Conservation (phyloP, 2,113 vertebrate genomes). For the Typhlomys cinereus region DNA sequence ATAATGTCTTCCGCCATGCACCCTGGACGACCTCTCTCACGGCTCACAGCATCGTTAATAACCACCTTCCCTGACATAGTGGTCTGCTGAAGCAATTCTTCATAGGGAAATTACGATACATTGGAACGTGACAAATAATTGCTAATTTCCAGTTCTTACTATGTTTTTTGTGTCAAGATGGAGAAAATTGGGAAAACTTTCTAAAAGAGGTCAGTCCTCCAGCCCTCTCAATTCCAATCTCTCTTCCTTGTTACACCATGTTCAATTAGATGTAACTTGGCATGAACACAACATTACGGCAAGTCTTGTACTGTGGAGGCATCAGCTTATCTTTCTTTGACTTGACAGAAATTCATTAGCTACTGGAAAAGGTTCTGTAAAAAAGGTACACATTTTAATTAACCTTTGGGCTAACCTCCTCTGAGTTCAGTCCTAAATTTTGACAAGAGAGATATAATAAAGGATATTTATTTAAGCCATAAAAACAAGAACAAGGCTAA, state of each 20-base stretch:
- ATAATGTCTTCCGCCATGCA: neutral
- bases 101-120: neutral
- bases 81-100: neutral
- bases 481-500: neutral
- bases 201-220: neutral
- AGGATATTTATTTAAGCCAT: neutral
- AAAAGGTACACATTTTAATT: conserved; percentile 19
- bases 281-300: neutral
- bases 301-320: conserved; percentile 13
- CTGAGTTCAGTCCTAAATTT: conserved; percentile 8
- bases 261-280: conserved; percentile 4
- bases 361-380: neutral
- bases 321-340: neutral
- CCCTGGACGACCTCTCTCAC: neutral
- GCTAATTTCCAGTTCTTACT: conserved; percentile 17
- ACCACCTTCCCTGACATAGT: neutral
- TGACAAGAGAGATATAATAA: conserved; percentile 22
- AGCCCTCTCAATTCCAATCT: neutral
- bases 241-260: neutral
- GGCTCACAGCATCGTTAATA: neutral
- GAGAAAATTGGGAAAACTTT: neutral
- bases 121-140: neutral
- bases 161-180: conserved; percentile 43
- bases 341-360: conserved; percentile 42
- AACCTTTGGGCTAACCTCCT: conserved; percentile 48